Conservation (phyloP, 2,888 invertebrate species). For the Metallyticus violacea region DNA sequence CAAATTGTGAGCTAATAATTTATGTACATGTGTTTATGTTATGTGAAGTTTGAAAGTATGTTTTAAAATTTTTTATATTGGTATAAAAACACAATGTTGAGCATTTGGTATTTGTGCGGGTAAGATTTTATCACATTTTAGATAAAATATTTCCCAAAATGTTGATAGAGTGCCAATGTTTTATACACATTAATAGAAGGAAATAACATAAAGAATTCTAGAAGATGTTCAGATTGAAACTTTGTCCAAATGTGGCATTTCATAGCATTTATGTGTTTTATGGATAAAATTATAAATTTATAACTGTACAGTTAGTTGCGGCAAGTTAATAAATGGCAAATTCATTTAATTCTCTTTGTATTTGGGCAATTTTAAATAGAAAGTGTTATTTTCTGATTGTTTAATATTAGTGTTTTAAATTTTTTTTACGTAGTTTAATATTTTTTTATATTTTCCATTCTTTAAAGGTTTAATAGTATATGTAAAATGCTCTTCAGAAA, state of each 20-base stretch:
- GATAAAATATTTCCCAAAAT: conserved; percentile 1
- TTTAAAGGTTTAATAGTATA: not conserved
- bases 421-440: not conserved
- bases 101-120: conserved; percentile 14
- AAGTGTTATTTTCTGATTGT: too few species aligned
- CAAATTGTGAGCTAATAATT: not conserved
- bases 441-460: not conserved
- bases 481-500: not conserved
- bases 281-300: not conserved
- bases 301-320: not conserved
- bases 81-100: not conserved
- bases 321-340: not conserved
- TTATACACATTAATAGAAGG: not conserved
- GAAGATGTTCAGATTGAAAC: not conserved
- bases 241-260: not conserved
- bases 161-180: not conserved
- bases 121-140: conserved; percentile 13
- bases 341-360: not conserved
- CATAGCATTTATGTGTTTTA: not conserved
- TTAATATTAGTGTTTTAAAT: not conserved
- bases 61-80: conserved; percentile 5
- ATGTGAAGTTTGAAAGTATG: not conserved
- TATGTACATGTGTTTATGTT: not conserved
- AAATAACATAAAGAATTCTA: not conserved
- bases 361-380: not conserved